Evolutionary conservation across 2,113 vertebrate species (phyloP), one percentile per base, ranked within the genome.

Genomic region (Dunckerocampus dactyliophorus): DNA sequence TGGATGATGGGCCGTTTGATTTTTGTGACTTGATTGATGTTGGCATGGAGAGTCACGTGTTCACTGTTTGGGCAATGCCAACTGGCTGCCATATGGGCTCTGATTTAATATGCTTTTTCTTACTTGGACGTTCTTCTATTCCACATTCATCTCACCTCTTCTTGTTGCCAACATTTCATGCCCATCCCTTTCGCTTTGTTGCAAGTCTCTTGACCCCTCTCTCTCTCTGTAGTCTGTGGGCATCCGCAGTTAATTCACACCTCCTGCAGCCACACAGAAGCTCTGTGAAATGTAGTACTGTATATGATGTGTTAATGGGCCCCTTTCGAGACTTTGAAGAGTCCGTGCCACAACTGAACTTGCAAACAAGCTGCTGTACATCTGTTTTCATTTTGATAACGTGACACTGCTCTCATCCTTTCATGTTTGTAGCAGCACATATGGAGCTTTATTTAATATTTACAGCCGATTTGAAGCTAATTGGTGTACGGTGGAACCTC

Each of bases 261-360:
- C 65, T 82, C 55, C 67, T 60, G 71, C 50, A 66, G 60, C 59
- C 57, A 14, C 73, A 61, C 67, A 67, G 58, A 72, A 52, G 39
- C 47, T 62, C 45, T 55, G 72, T 67, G 69, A 81, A 63, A 70
- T 59, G 53, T 65, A 37, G 12, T 19, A 19, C 31, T 71, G 62
- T 28, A 65, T 48, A 24, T 66, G 60, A 43, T 20, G 59, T 51
- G 54, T 57, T 74, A 63, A 31, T 31, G 47, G 58, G 50, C 34
- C 42, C 49, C 24, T 34, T 24, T 49, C 37, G 72, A 67, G 20
- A 34, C 71, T 76, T 58, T 52, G 19, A 46, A 56, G 28, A 21
- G 47, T 15, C 1, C 24, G 15, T 15, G 10, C 17, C 37, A 19
- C 43, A 49, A 31, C 6, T 17, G 21, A 57, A 34, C 19, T 6